phyloP scores from a whole-genome alignment of 2,888 invertebrate genomes.

The Ichneumoninae sp. region DNA sequence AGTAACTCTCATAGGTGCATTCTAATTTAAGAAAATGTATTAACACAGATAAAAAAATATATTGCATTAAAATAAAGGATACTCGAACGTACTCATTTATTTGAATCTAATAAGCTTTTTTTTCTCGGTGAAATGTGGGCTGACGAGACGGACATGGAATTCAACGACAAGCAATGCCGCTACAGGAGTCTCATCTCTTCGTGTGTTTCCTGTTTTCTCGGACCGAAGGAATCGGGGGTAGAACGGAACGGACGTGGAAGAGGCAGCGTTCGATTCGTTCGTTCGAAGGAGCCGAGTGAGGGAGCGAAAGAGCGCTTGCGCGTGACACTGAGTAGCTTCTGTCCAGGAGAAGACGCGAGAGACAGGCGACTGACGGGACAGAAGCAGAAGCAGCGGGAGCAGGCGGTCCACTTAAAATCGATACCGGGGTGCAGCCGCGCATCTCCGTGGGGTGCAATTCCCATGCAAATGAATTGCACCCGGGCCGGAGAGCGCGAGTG shows the following conservation, averaged over 20 bases:
- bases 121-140: neutral
- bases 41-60: no score
- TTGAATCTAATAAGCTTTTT: no score
- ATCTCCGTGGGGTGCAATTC: slow-evolving; percentile 81
- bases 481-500: slow-evolving; percentile 67
- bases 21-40: no score
- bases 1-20: no score
- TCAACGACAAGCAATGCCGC: neutral
- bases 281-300: slow-evolving; percentile 57
- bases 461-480: slow-evolving; percentile 83
- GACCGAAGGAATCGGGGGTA: slow-evolving; percentile 18
- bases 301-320: slow-evolving; percentile 77
- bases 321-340: slow-evolving; percentile 78
- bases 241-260: slow-evolving; percentile 21
- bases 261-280: slow-evolving; percentile 65
- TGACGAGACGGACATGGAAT: neutral
- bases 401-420: slow-evolving; percentile 83
- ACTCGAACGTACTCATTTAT: no score
- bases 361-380: slow-evolving; percentile 82
- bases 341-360: slow-evolving; percentile 81
- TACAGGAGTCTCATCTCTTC: neutral
- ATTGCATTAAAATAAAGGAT: no score
- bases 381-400: slow-evolving; percentile 61
- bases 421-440: slow-evolving; percentile 80
- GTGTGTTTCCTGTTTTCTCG: neutral